These are phyloP conservation scores for Rhaphigaster nebulosa DNA, from an alignment of 2,888 invertebrate genomes.

Conservation along the genomic window DNA sequence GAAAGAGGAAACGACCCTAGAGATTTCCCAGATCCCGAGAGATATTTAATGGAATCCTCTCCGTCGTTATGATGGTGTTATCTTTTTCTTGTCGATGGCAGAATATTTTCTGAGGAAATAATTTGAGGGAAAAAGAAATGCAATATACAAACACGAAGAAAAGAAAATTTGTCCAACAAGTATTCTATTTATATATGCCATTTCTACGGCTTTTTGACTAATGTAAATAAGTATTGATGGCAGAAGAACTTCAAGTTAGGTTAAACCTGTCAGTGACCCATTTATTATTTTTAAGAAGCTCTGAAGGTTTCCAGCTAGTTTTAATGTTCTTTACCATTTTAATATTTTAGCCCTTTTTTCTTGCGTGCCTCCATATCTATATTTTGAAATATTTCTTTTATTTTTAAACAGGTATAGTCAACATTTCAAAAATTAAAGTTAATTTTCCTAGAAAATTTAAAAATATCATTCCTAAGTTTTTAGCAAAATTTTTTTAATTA, in stretches of 20 bases:
- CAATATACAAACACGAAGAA: neutral
- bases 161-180: neutral
- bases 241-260: constrained; percentile 20
- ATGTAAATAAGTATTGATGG: neutral
- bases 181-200: neutral
- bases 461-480: too few species aligned
- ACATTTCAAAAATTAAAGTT: too few species aligned
- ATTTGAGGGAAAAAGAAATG: neutral
- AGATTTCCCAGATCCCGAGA: neutral
- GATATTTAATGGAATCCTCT: neutral
- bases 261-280: neutral
- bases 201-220: neutral
- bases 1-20: neutral
- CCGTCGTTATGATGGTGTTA: neutral
- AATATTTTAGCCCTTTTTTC: too few species aligned
- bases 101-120: neutral
- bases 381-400: too few species aligned
- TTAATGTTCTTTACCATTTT: neutral
- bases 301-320: neutral
- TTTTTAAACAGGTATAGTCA: too few species aligned
- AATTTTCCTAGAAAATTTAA: too few species aligned
- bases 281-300: constrained; percentile 5
- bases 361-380: too few species aligned
- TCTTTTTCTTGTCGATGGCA: neutral
- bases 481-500: too few species aligned